Evolutionary conservation across 1,140 invertebrate genomes (phyloP), one percentile per base, ranked within the genome.

Genomic region (Drosophila elegans): DNA sequence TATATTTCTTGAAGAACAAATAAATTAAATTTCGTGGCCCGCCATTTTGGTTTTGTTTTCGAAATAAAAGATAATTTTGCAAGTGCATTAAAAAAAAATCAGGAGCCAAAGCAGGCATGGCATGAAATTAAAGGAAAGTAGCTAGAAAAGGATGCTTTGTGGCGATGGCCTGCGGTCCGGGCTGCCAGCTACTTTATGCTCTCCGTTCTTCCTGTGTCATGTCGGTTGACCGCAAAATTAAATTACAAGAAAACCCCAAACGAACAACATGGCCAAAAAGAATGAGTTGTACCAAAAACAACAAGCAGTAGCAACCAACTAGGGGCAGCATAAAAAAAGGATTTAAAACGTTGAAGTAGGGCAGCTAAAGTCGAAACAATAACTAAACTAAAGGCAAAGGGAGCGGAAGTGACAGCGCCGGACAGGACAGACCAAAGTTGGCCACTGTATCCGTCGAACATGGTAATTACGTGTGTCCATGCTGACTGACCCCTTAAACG

Each of bases 171-270:
- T 52, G 44, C 38, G 55, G 54, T 68, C n/a, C 61, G 32, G 51
- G n/a, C 56, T 52, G 44, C 49, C 48, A 49, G 72, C 63, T 77
- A 77, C 62, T 77, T 77, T 67, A 68, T 67, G 63, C 44, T 51
- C 56, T 71, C 66, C 74, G 13, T 71, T 74, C 75, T 74, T 84
- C 67, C 74, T 78, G 78, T 82, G 66, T 64, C 83, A 88, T 63
- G 78, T 86, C 73, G 83, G 83, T 80, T 88, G 84, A 78, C 83
- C 83, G 84, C 83, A 88, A 88, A 72, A 88, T 88, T 88, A 88
- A 88, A 88, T 88, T 88, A 88, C 76, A 79, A 83, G 78, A 82
- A 89, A 86, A 68, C 67, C 74, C 38, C 68, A 68, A 75, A 66
- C 49, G 52, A 56, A 64, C 69, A 86, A 75, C 69, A 48, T 57